Base-by-base conservation (phyloP, 1,140 invertebrate species). In the Heliconius hermathena region DNA sequence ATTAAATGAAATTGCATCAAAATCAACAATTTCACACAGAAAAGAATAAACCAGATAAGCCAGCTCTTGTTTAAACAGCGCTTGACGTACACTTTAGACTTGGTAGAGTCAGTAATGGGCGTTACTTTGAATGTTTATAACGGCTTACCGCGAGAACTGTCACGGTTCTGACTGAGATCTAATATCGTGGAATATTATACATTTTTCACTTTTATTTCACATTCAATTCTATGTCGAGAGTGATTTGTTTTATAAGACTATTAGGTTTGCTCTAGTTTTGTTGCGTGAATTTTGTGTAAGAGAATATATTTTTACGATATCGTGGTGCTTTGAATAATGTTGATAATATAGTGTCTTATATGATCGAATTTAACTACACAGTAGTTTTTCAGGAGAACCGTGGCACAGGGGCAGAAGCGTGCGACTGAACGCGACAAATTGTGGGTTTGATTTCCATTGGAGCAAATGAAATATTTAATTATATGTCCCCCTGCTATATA, bases 41-140 rank as follows among this genome's bases (percentile, higher is more conserved):
- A 72, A 72, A 72, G 8, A 36, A 38, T 38, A 72, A 38, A 72
- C 20, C 71, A 72, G 41, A 26, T 52, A 71, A 54, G 41, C 29
- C 8, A 54, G 66, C 75, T 46, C 73, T 79, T 66, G 70, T 79
- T 74, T 79, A 70, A 76, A 71, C 49, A 74, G 71, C 70, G 46
- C 77, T 76, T 60, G 74, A 79, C 73, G 66, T 38, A 66, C 20
- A n/a, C 36, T 60, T 66, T 57, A 46, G 41, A 29, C n/a, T 71
- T 9, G 36, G 73, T n/a, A 13, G n/a, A 36, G 26, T 71, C 73
- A 46, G 78, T 79, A 76, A 79, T 79, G 71, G 78, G 78, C 73
- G 33, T 79, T 76, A 52, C 66, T 79, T 71, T 72, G 74, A 75
- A 66, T 79, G 78, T 79, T 49, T 76, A 41, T 71, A 38, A 76